These are phyloP conservation scores for Dreissena polymorpha DNA, from an alignment of 1,140 invertebrate species.

Conservation along the genomic window DNA sequence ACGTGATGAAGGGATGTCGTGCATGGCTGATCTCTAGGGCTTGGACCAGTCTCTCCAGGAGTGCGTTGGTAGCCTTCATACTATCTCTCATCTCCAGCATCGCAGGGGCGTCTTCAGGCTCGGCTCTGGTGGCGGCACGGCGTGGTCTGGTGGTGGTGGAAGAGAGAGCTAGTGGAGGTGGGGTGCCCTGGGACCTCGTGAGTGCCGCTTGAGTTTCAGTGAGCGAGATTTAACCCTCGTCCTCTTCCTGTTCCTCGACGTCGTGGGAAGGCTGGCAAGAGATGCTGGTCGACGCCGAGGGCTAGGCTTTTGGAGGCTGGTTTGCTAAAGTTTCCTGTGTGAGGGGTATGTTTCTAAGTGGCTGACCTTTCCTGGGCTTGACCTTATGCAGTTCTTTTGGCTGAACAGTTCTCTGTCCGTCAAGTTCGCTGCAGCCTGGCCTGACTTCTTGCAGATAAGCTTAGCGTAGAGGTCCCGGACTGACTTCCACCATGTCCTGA, in stretches of 20 bases:
- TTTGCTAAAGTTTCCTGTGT: constrained; percentile 34
- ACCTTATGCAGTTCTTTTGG: constrained; percentile 28
- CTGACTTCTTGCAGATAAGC: constrained; percentile 30
- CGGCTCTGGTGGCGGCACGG: constrained; percentile 39
- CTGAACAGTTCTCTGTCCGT: constrained; percentile 42
- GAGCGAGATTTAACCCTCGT: constrained; percentile 41
- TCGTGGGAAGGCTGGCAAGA: constrained; percentile 28
- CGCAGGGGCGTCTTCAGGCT: constrained; percentile 35
- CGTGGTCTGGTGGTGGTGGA: constrained; percentile 45
- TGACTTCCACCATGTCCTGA: constrained; percentile 40
- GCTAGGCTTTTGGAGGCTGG: constrained; percentile 33
- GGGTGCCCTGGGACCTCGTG: constrained; percentile 1
- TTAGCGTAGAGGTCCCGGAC: constrained; percentile 29
- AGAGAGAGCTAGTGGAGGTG: constrained; percentile 8
- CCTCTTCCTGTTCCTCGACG: constrained; percentile 32
- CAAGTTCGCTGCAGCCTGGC: constrained; percentile 44
- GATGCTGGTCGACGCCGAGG: constrained; percentile 23
- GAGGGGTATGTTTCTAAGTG: constrained; percentile 40
- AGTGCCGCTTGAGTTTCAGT: constrained; percentile 22
- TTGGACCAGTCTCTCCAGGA: constrained; percentile 40
- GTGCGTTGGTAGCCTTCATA: constrained; percentile 42
- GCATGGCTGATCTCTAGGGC: constrained; percentile 44
- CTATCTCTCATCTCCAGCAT: constrained; percentile 43
- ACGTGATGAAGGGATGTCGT: constrained; percentile 35
- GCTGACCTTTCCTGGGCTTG: constrained; percentile 25